phyloP scores from a whole-genome alignment of 2,888 invertebrate species.

The Noctua janthe region DNA sequence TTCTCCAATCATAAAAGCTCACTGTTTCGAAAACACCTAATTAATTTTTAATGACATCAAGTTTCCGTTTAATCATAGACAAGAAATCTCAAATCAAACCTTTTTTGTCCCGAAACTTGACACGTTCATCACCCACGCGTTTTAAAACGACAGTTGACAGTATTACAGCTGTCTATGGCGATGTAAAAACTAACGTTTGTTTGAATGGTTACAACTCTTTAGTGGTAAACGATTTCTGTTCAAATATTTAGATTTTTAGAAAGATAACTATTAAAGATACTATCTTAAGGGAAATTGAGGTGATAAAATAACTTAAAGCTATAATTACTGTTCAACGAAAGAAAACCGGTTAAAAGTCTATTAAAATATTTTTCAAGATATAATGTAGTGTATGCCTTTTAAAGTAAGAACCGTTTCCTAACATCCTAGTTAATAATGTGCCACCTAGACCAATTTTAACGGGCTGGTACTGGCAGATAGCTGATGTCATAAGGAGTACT shows the following conservation, averaged over 20 bases:
- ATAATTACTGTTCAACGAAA: background rate
- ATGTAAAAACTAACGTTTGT: conserved; percentile 51
- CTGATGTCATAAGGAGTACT: no score
- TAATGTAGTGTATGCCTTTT: background rate
- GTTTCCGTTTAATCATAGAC: conserved; percentile 50
- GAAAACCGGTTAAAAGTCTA: background rate
- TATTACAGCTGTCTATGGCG: conserved; percentile 65
- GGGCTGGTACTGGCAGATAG: no score
- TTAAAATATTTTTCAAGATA: conserved; percentile 1
- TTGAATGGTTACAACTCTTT: conserved; percentile 37
- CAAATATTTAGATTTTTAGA: conserved; percentile 11
- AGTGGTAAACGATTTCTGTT: conserved; percentile 32
- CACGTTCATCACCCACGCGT: conserved; percentile 71
- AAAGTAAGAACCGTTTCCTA: background rate
- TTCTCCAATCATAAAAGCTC: conserved; percentile 31
- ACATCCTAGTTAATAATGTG: background rate
- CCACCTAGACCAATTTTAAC: background rate
- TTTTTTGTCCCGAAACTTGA: conserved; percentile 47
- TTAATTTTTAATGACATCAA: conserved; percentile 62
- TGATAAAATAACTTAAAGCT: background rate
- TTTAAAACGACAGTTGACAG: conserved; percentile 76
- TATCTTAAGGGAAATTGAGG: background rate
- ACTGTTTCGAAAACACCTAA: conserved; percentile 46
- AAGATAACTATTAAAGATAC: background rate
- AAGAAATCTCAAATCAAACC: conserved; percentile 46